These are phyloP conservation scores for Dorcus hopei DNA, from an alignment of 2,888 invertebrate species.

Conservation along the genomic window DNA sequence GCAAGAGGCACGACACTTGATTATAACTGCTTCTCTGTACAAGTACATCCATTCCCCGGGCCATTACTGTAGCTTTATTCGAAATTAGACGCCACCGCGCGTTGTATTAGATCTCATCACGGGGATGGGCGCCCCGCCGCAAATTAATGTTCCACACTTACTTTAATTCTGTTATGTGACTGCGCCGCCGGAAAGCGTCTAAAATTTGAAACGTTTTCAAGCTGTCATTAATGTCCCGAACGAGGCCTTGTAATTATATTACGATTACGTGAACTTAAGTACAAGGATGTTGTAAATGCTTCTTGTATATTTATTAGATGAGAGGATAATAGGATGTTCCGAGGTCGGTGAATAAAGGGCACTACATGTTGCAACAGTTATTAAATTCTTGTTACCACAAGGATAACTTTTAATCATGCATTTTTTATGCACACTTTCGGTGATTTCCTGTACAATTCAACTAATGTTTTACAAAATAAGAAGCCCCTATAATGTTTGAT, in stretches of 20 bases:
- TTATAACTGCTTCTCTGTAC: conserved; percentile 37
- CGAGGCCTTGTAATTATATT: neutral
- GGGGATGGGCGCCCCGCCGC: conserved; percentile 22
- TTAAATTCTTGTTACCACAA: no score
- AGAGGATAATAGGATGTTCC: no score
- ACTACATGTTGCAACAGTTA: no score
- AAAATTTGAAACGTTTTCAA: neutral
- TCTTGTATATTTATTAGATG: no score
- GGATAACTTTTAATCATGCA: no score
- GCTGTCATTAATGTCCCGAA: neutral
- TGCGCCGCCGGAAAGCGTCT: neutral
- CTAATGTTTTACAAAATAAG: no score
- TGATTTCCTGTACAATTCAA: no score
- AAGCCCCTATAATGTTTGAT: no score
- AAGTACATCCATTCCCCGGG: conserved; percentile 41
- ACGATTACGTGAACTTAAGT: neutral
- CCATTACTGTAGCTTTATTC: conserved; percentile 39
- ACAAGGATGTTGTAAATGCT: no score
- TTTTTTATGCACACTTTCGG: no score
- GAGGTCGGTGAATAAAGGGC: no score
- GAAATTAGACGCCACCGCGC: conserved; percentile 37
- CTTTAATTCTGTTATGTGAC: conserved; percentile 9
- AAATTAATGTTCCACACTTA: conserved; percentile 16
- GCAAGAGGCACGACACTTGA: conserved; percentile 41
- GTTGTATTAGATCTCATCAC: conserved; percentile 32